These are phyloP conservation scores for Hexactinellida sp. DNA, from an alignment of 37 sponge, comb jelly and placozoan genomes.

Conservation along the genomic window DNA sequence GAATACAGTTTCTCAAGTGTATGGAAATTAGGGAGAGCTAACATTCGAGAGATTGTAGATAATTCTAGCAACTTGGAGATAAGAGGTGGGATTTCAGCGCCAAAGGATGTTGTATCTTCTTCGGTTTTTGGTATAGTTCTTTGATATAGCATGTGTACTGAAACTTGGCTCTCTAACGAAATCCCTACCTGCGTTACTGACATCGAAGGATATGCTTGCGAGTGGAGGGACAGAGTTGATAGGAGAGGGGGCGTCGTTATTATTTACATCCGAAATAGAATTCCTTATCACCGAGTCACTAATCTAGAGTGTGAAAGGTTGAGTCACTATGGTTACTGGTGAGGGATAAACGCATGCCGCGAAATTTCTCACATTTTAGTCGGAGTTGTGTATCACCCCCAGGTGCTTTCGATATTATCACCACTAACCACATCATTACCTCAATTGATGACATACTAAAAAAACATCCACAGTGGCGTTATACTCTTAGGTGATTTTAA, in stretches of 20 bases:
- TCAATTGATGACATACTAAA: not conserved
- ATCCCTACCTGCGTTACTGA: not conserved
- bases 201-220: not conserved
- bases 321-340: not conserved
- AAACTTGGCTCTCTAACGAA: not conserved
- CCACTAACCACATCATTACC: not conserved
- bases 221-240: not conserved
- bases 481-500: not conserved
- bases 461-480: not conserved
- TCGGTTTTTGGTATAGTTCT: too few relatives aligned
- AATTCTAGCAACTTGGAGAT: too few relatives aligned
- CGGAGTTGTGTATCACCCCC: not conserved
- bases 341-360: not conserved
- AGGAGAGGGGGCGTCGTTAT: not conserved
- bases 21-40: too few relatives aligned
- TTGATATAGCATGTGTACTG: slow-evolving; percentile 10
- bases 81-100: too few relatives aligned
- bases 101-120: too few relatives aligned
- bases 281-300: not conserved
- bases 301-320: not conserved
- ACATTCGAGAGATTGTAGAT: too few relatives aligned
- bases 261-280: not conserved
- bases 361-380: not conserved
- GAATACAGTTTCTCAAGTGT: too few relatives aligned
- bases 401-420: not conserved